Percentiles rank a stretch among this genome's conserved stretches.
Conservation (phyloP, 2,888 invertebrate species). For the Lagria hirta region DNA sequence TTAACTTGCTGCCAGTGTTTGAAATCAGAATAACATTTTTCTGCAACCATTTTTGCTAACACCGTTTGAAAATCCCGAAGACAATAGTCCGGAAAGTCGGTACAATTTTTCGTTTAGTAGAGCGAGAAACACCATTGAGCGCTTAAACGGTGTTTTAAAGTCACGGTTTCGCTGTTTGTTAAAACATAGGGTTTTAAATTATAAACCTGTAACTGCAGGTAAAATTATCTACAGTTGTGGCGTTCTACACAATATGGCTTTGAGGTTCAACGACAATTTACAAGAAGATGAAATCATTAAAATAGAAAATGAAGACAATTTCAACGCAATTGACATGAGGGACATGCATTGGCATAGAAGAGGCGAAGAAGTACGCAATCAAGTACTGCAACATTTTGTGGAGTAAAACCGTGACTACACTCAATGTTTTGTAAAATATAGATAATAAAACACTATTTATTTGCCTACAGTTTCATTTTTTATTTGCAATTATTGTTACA, state of each 20-base stretch:
- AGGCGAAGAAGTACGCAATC: conserved; percentile 1
- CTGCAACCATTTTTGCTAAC: conserved; percentile 14
- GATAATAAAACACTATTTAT: too few relatives aligned
- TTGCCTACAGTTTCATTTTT: too few relatives aligned
- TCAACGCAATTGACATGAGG: neutral
- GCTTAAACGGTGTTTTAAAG: conserved; percentile 23
- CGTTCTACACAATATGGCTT: conserved; percentile 23
- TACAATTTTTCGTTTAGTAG: conserved; percentile 4
- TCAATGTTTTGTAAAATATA: too few relatives aligned
- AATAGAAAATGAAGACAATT: too few relatives aligned
- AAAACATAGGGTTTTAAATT: conserved; percentile 23
- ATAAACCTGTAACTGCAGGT: conserved; percentile 17
- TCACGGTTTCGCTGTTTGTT: conserved; percentile 23
- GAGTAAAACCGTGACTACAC: too few relatives aligned
- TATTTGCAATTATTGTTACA: too few relatives aligned
- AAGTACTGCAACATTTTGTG: neutral
- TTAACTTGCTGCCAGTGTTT: conserved; percentile 12
- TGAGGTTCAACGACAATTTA: conserved; percentile 10
- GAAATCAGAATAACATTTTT: conserved; percentile 17
- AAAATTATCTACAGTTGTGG: conserved; percentile 25
- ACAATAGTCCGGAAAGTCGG: conserved; percentile 10
- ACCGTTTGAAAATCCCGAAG: conserved; percentile 7
- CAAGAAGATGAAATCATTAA: too few relatives aligned
- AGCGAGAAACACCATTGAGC: conserved; percentile 13
- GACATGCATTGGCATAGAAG: neutral